Evolutionary conservation across 2,797 vertebrate species (phyloP), one percentile per base, ranked within the genome.

Genomic region (Acropternis orthonyx): DNA sequence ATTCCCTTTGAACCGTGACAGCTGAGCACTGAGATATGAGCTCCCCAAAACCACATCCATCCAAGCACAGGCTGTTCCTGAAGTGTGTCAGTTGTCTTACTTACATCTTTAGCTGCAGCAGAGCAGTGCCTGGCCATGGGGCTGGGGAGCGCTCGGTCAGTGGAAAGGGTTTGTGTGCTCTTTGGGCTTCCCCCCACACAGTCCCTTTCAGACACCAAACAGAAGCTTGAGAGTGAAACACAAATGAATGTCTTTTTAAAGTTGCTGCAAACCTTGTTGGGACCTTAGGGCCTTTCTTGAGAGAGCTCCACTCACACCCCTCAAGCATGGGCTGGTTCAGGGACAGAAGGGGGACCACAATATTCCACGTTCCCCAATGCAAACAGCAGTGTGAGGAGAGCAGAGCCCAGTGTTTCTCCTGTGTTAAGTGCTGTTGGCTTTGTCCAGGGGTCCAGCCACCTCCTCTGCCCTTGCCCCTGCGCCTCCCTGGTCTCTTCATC

Each of bases 281-380:
- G 37, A 55, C 2, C 2, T 12, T 3, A 24, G 41, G 82, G 36
- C 36, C 30, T 17, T 74, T 48, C 24, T 3, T 4, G 12, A 48
- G 52, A 73, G 27, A 20, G 17, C 16, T 80, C 48, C 39, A 41
- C 66, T 28, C 41, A 23, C 2, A 1, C 1, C 17, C 9, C 46
- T n/a, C 12, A 68, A 52, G 37, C 44, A 1, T 37, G 52, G 39
- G 54, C 36, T 34, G 67, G 48, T 3, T 49, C 43, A 36, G 43
- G 55, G 27, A 7, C 22, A 55, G 58, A 44, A 26, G 23, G 49
- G 34, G 21, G n/a, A 14, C 7, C 20, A 1, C 9, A 0, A 4
- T 2, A 22, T n/a, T 30, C 22, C 24, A 13, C 0, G 0, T 2
- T 14, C 32, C 2, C 0, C 1, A 3, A 9, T 24, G 12, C 12